Conservation (phyloP, 2,113 vertebrate genomes). For the Canis aureus region DNA sequence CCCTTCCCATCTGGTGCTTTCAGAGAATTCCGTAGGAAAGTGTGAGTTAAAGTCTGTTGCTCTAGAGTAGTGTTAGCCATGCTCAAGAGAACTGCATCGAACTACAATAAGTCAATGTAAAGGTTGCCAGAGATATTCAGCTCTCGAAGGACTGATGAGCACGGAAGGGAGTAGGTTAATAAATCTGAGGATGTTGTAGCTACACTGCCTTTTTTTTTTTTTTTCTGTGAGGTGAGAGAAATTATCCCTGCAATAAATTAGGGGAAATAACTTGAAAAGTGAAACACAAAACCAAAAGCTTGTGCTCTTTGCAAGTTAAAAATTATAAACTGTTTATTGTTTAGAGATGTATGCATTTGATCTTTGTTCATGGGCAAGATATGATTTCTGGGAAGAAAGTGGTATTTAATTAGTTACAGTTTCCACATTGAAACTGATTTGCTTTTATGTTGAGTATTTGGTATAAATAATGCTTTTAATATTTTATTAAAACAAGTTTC, state of each 20-base stretch:
- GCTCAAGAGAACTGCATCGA: not conserved
- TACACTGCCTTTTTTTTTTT: not conserved
- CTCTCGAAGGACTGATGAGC: not conserved
- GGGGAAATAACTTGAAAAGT: not conserved
- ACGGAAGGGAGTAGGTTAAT: not conserved
- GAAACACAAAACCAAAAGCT: not conserved
- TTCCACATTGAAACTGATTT: not conserved
- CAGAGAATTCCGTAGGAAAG: not conserved
- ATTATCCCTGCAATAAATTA: not conserved
- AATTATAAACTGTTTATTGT: not conserved
- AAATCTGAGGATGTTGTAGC: not conserved
- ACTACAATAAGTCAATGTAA: not conserved
- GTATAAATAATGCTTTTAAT: not conserved
- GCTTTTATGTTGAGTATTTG: not conserved
- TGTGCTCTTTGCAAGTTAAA: not conserved
- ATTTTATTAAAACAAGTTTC: not conserved
- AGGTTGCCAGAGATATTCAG: not conserved
- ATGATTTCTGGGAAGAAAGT: not conserved
- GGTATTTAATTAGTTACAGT: not conserved
- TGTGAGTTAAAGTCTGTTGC: not conserved
- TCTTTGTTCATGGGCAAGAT: not conserved
- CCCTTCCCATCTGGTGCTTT: not conserved
- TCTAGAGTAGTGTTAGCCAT: not conserved
- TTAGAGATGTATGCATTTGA: not conserved
- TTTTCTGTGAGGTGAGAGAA: not conserved